phyloP scores from a whole-genome alignment of 2,888 invertebrate genomes.

The Coelogynopora nodosa region DNA sequence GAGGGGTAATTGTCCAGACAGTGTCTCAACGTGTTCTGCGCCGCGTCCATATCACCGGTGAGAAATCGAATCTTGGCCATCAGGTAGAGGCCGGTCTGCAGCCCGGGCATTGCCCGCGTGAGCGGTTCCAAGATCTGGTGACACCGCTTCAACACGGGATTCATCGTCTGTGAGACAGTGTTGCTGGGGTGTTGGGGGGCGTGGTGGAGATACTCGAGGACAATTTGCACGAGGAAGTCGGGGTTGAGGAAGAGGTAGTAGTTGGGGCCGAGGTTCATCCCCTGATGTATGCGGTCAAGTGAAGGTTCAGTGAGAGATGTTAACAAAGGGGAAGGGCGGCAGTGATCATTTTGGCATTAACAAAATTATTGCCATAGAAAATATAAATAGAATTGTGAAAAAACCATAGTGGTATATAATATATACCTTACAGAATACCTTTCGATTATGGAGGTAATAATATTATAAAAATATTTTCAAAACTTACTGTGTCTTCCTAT shows the following conservation, averaged over 20 bases:
- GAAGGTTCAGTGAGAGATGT: neutral
- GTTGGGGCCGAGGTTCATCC: slow-evolving; percentile 70
- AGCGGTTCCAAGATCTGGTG: slow-evolving; percentile 71
- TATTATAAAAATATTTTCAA: too few relatives aligned
- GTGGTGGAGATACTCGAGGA: slow-evolving; percentile 73
- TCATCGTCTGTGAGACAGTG: slow-evolving; percentile 65
- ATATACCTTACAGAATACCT: too few relatives aligned
- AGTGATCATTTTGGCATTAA: too few relatives aligned
- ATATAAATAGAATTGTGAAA: neutral
- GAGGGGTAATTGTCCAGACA: slow-evolving; percentile 75
- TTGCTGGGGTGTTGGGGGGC: slow-evolving; percentile 60
- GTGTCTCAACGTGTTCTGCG: slow-evolving; percentile 71
- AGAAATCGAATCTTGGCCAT: slow-evolving; percentile 77
- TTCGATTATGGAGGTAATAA: too few relatives aligned
- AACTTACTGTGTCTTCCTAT: too few relatives aligned
- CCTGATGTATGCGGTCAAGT: slow-evolving; percentile 60
- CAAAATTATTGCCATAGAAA: too few relatives aligned
- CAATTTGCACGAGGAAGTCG: slow-evolving; percentile 76
- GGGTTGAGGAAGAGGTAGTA: slow-evolving; percentile 77
- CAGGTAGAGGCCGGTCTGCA: slow-evolving; percentile 67
- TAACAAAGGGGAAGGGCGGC: too few relatives aligned
- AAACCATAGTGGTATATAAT: too few relatives aligned
- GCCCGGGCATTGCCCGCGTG: slow-evolving; percentile 76
- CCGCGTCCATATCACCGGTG: slow-evolving; percentile 69
- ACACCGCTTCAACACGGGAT: slow-evolving; percentile 65